Evolutionary conservation across 2,113 vertebrate genomes (phyloP).

Genomic region (Sinocyclocheilus anophthalmus): DNA sequence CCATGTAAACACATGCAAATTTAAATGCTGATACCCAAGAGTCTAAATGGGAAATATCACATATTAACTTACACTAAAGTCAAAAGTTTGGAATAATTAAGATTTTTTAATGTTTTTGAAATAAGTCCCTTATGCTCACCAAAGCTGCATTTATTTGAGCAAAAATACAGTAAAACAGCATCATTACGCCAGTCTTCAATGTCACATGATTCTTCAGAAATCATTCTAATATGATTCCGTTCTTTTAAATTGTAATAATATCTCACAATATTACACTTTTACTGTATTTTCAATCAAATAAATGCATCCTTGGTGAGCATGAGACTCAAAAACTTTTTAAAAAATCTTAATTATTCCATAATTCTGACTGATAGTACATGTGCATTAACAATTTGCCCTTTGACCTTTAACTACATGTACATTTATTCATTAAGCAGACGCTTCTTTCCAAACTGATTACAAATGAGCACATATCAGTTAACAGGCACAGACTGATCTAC

Average conservation of each 20-base stretch:
- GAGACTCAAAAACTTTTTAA: neutral
- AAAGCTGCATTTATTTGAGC: neutral
- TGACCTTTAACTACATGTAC: neutral
- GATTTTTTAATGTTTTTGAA: no score
- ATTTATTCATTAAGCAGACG: neutral
- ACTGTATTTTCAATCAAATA: neutral
- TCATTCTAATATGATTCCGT: no score
- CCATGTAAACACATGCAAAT: conserved; percentile 11
- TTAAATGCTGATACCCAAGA: neutral
- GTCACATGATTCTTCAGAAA: neutral
- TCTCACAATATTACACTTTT: neutral
- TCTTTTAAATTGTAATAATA: no score
- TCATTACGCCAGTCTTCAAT: no score
- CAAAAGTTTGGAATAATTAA: neutral
- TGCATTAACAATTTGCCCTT: neutral
- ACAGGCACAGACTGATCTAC: neutral
- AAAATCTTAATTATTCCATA: neutral
- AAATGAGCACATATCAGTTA: neutral
- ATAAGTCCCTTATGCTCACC: no score
- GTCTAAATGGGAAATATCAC: neutral
- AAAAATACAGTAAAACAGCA: neutral
- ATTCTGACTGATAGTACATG: neutral
- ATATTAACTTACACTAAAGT: neutral
- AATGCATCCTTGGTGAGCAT: neutral
- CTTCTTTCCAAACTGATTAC: neutral